Conservation (phyloP, 2,888 invertebrate species). For the Ectemnius continuus region DNA sequence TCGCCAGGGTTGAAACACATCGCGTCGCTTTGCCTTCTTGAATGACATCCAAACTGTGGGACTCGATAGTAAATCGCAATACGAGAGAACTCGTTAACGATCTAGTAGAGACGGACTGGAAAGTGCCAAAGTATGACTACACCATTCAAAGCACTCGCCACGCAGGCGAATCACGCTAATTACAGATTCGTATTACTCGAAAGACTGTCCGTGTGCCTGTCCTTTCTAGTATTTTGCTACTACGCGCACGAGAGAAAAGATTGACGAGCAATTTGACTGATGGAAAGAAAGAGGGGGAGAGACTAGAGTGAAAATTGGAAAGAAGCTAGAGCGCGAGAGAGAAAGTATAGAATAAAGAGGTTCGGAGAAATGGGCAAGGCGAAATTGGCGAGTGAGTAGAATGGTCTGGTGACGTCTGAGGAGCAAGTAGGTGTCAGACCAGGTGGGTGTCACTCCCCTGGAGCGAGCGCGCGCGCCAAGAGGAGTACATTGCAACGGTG, state of each 20-base stretch:
- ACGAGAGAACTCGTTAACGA: constrained; percentile 61
- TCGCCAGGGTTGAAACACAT: constrained; percentile 18
- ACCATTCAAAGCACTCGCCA: constrained; percentile 53
- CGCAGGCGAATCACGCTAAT: constrained; percentile 65
- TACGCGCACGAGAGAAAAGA: constrained; percentile 53
- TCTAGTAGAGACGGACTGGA: constrained; percentile 54
- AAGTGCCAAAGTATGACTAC: constrained; percentile 51
- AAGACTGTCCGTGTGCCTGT: constrained; percentile 48
- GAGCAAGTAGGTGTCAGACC: constrained; percentile 59
- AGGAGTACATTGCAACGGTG: constrained; percentile 70
- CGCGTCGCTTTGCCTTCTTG: constrained; percentile 36
- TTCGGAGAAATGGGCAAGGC: not conserved
- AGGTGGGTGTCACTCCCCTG: constrained; percentile 62
- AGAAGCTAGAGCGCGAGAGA: not conserved
- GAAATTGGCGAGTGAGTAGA: constrained; percentile 44
- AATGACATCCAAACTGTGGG: constrained; percentile 40
- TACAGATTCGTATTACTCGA: constrained; percentile 45
- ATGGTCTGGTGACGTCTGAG: constrained; percentile 58
- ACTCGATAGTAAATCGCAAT: constrained; percentile 8
- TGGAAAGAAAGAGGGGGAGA: no score
- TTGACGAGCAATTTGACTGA: not conserved
- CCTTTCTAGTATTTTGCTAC: constrained; percentile 61
- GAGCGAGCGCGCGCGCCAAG: constrained; percentile 36
- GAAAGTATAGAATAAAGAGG: not conserved
- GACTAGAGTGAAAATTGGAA: constrained; percentile 7